Conservation (phyloP, 2,113 vertebrate species). For the Aphyosemion australe region DNA sequence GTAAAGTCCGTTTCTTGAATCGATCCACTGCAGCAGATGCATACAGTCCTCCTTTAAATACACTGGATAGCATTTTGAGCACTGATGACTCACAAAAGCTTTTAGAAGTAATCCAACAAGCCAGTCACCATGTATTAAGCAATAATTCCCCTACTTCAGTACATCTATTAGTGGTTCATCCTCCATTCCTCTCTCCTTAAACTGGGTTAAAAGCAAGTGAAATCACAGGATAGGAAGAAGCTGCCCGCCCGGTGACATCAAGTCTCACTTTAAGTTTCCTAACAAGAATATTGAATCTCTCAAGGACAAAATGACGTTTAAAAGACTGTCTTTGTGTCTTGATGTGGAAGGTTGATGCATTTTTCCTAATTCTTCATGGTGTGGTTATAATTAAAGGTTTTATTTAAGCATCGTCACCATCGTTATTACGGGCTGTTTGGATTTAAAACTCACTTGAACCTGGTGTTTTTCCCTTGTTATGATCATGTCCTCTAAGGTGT, state of each 20-base stretch:
- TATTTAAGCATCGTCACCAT: constrained; percentile 29
- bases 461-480: constrained; percentile 10
- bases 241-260: constrained; percentile 45
- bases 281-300: constrained; percentile 69
- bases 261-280: constrained; percentile 40
- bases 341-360: constrained; percentile 30
- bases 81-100: not conserved
- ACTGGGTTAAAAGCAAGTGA: constrained; percentile 72
- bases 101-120: not conserved
- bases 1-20: constrained; percentile 54
- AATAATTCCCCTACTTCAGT: constrained; percentile 27
- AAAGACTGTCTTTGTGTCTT: constrained; percentile 36
- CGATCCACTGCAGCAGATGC: constrained; percentile 22
- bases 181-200: constrained; percentile 40
- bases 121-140: constrained; percentile 9
- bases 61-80: not conserved
- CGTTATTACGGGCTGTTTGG: not conserved
- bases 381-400: constrained; percentile 46
- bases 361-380: constrained; percentile 30
- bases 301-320: constrained; percentile 24
- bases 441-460: not conserved
- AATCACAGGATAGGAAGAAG: constrained; percentile 70
- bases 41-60: not conserved
- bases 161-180: constrained; percentile 46
- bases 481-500: not conserved